Evolutionary conservation across 2,797 vertebrate genomes (phyloP).

Genomic region (Phrynocephalus guinanensis): DNA sequence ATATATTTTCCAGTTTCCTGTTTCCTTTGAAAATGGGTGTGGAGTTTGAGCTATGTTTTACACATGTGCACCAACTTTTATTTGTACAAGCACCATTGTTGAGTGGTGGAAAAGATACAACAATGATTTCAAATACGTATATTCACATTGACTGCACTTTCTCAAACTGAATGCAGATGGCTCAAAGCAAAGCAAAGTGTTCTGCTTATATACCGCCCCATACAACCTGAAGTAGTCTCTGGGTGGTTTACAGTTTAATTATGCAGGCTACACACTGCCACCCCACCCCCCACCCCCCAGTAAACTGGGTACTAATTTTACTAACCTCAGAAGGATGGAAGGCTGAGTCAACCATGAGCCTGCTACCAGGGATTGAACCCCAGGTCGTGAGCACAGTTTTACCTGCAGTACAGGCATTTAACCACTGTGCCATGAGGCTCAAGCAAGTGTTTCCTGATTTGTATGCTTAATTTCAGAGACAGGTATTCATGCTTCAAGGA

Average conservation of each 20-base stretch:
- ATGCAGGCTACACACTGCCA: no score
- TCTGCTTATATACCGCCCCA: no score
- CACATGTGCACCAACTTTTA: background rate
- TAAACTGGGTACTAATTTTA: no score
- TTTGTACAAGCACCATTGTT: background rate
- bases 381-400: no score
- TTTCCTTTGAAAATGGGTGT: background rate
- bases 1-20: background rate
- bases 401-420: no score
- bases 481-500: background rate
- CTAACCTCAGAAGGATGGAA: no score
- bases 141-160: background rate
- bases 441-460: background rate
- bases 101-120: background rate
- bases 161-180: background rate
- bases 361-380: no score
- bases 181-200: background rate
- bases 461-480: conserved; percentile 16
- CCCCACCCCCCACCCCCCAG: no score
- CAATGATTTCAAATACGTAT: background rate
- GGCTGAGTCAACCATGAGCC: no score
- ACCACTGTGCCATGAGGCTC: no score
- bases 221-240: no score
- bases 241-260: no score
- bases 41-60: background rate